Conservation (phyloP, 2,888 invertebrate genomes). For the Philonicus albiceps region DNA sequence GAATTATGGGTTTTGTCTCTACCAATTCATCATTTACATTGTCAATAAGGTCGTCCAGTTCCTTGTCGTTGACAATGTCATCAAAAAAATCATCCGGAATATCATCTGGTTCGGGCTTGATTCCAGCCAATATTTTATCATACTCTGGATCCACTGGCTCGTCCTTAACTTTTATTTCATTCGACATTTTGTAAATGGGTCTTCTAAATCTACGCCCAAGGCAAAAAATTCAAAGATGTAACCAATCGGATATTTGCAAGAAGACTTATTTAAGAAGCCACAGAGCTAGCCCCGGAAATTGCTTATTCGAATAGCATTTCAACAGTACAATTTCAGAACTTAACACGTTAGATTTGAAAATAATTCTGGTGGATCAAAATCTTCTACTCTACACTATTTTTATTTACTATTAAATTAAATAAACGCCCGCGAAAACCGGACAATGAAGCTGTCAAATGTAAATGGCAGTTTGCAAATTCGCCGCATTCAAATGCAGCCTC, state of each 20-base stretch:
- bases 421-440: too few species aligned
- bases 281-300: background rate
- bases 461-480: too few species aligned
- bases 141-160: conserved; percentile 15
- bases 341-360: too few species aligned
- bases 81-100: conserved; percentile 44
- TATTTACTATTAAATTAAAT: too few species aligned
- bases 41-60: conserved; percentile 28
- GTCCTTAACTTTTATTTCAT: conserved; percentile 20
- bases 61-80: conserved; percentile 32
- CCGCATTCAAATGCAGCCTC: too few species aligned
- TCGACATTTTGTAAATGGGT: background rate
- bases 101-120: conserved; percentile 10
- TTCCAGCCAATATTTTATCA: background rate
- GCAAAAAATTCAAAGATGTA: background rate
- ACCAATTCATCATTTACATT: background rate
- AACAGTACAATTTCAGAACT: background rate
- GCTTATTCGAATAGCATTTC: background rate
- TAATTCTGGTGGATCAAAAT: too few species aligned
- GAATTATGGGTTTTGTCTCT: background rate
- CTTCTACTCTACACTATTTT: too few species aligned
- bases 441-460: too few species aligned
- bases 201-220: background rate
- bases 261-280: background rate
- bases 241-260: background rate